Evolutionary conservation across 2,113 vertebrate genomes (phyloP).

Genomic region (Ploceus nigricollis): DNA sequence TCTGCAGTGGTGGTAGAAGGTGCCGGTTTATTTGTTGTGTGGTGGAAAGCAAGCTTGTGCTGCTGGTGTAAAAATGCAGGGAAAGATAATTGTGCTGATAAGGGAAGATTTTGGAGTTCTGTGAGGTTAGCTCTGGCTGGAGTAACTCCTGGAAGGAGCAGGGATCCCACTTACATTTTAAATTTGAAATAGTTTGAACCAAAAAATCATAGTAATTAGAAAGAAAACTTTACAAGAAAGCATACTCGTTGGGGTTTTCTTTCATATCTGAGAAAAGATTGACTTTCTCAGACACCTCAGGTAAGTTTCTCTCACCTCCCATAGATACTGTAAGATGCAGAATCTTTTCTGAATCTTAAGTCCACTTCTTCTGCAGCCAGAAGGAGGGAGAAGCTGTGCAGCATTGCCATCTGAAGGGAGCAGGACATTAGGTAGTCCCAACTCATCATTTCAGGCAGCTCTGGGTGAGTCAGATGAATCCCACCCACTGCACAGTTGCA

Average conservation of each 20-base stretch:
- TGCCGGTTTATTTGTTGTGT: not conserved
- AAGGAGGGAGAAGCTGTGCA: accelerated
- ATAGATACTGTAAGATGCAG: not conserved
- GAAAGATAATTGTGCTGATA: not conserved
- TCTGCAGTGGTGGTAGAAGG: not conserved
- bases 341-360: not conserved
- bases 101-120: not conserved
- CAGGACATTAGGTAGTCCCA: not conserved
- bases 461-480: not conserved
- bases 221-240: not conserved
- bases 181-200: not conserved
- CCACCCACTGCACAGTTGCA: not conserved
- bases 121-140: not conserved
- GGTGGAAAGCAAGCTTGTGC: not conserved
- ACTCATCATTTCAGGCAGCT: not conserved
- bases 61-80: not conserved
- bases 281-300: not conserved
- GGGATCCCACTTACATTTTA: not conserved
- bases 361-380: not conserved
- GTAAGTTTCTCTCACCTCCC: not conserved
- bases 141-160: not conserved
- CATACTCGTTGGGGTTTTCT: not conserved
- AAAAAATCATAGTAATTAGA: not conserved
- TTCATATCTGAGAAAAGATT: not conserved
- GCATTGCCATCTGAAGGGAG: not conserved